phyloP scores from a whole-genome alignment of 2,888 invertebrate species.

The Bhutanitis thaidina region DNA sequence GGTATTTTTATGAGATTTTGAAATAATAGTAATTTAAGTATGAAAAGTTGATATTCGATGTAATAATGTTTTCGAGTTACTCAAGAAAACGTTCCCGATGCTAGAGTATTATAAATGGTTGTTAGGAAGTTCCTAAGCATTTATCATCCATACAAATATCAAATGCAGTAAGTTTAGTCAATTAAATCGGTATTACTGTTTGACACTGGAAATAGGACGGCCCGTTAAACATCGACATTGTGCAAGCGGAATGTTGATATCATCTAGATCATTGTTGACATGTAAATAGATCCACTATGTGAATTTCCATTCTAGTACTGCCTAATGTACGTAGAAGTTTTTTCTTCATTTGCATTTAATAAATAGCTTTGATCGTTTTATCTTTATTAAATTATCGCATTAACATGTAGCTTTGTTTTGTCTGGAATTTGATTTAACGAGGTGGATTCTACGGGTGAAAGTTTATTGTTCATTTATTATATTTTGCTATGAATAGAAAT shows the following conservation, averaged over 20 bases:
- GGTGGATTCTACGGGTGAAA: neutral
- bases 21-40: too few species aligned
- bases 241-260: slow-evolving; percentile 13
- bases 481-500: too few species aligned
- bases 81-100: too few species aligned
- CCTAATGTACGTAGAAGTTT: neutral
- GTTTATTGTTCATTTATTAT: neutral
- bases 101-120: too few species aligned
- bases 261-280: slow-evolving; percentile 21
- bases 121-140: too few species aligned
- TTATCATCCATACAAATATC: too few species aligned
- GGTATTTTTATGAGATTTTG: too few species aligned
- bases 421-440: neutral
- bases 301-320: slow-evolving; percentile 14
- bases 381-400: slow-evolving; percentile 7
- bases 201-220: slow-evolving; percentile 10
- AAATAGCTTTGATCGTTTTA: slow-evolving; percentile 4
- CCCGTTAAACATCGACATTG: slow-evolving; percentile 18
- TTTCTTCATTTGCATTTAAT: neutral
- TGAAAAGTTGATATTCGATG: too few species aligned
- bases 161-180: too few species aligned
- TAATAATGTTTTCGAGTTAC: too few species aligned
- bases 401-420: neutral
- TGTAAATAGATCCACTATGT: slow-evolving; percentile 17
- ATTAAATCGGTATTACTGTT: too few species aligned